Evolutionary conservation across 2,888 invertebrate species (phyloP), one percentile per base, ranked within the genome.

Genomic region (Cosmorhoe ocellata): DNA sequence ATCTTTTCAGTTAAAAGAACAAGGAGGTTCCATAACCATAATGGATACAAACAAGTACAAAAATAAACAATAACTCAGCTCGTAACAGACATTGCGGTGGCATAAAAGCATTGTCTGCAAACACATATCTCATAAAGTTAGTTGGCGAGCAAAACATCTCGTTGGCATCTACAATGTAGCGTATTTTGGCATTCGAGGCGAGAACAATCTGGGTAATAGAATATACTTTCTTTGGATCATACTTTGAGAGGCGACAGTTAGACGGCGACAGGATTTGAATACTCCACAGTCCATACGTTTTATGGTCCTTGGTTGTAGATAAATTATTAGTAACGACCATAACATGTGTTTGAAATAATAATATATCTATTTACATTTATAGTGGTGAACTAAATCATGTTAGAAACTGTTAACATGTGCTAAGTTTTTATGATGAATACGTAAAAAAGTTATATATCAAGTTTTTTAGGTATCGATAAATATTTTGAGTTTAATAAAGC

Each of bases 161-260:
- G 68, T 64, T 77, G 77, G 75, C 78, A 71, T 79, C 51, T 57
- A 66, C 59, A 53, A 48, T 60, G 64, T 81, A 77, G 69, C 70
- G 73, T 67, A 75, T 84, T 85, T 84, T 85, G 88, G 85, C 87
- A 83, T 76, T 71, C 69, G 64, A 81, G 84, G 84, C 86, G 85
- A 83, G 86, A 86, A 87, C 84, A 84, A 85, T 87, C 84, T 79
- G 73, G 74, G 66, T 84, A 85, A 87, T 85, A 85, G 84, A 84
- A 85, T 85, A 71, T 75, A 77, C 69, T 81, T 80, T 78, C 76
- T 78, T 78, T 70, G 66, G 65, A 54, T 56, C 50, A 56, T 42
- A 47, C 51, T 52, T 58, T 47, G 41, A 40, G 33, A 56, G 59
- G 62, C 62, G 62, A 56, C 62, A 30, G 42, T 37, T 41, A 41